A percentile compares a stretch with the other conserved stretches of the same genome.
Conservation (phyloP, 2,797 vertebrate species). For the Antrozous pallidus region DNA sequence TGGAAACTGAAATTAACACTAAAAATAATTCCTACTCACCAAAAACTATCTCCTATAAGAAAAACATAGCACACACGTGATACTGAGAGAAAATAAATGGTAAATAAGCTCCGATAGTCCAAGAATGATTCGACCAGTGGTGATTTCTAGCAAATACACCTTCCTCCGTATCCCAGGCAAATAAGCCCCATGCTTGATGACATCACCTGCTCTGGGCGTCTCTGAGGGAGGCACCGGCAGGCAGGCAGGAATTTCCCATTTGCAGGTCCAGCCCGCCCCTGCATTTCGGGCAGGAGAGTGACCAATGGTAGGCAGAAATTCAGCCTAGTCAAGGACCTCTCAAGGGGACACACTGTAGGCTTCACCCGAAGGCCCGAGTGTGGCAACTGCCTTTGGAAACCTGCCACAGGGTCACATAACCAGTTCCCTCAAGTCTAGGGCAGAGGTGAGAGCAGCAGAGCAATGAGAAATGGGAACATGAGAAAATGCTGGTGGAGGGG, state of each 20-base stretch:
- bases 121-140: not conserved
- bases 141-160: not conserved
- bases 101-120: not conserved
- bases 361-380: no score
- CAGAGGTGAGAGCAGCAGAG: not conserved
- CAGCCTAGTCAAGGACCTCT: not conserved
- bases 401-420: not conserved
- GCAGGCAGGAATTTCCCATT: not conserved
- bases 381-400: not conserved
- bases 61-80: not conserved
- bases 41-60: not conserved
- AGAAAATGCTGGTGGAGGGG: not conserved
- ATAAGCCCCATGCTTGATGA: not conserved
- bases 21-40: not conserved
- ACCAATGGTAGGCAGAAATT: not conserved
- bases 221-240: not conserved
- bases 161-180: not conserved
- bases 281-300: not conserved
- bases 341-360: not conserved
- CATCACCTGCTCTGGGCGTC: not conserved
- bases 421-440: not conserved
- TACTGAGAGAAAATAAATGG: not conserved
- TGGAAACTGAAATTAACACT: not conserved
- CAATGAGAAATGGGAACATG: not conserved
- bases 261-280: not conserved